A percentile compares a stretch with the other conserved stretches of the same genome.
These are phyloP conservation scores for Gastrophryne carolinensis DNA, from an alignment of 2,797 vertebrate species.

Conservation along the genomic window DNA sequence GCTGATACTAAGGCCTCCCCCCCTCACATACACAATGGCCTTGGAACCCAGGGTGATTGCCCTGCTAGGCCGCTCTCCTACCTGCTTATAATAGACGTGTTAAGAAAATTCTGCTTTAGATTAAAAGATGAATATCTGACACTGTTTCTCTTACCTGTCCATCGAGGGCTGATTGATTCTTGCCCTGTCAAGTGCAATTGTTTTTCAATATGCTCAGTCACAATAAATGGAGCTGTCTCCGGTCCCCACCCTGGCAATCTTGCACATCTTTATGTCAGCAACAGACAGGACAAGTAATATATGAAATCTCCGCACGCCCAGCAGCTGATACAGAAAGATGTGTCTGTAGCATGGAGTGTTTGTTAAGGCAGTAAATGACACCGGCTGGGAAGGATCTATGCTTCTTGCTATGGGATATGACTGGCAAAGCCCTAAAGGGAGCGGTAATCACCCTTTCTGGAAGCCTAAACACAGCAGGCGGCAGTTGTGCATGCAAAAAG, in stretches of 20 bases:
- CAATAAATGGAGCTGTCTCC: conserved; percentile 51
- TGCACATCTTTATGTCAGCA: conserved; percentile 45
- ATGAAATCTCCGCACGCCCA: conserved; percentile 48
- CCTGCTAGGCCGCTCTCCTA: no score
- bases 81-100: no score
- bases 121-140: conserved; percentile 13
- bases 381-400: conserved; percentile 42
- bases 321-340: conserved; percentile 46
- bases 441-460: conserved; percentile 41
- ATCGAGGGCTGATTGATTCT: conserved; percentile 40
- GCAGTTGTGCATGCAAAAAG: conserved; percentile 48
- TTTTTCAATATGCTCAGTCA: conserved; percentile 52
- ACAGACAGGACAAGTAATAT: conserved; percentile 47
- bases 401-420: conserved; percentile 48
- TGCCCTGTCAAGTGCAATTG: conserved; percentile 46
- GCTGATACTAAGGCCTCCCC: no score
- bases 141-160: conserved; percentile 32
- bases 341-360: conserved; percentile 39
- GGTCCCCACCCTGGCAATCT: conserved; percentile 49
- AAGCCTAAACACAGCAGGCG: conserved; percentile 22
- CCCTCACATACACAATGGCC: no score
- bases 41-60: no score
- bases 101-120: neutral
- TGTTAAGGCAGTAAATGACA: conserved; percentile 49
- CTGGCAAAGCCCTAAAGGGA: conserved; percentile 43